A percentile compares a stretch with the other conserved stretches of the same genome.
Evolutionary conservation across 2,888 invertebrate genomes (phyloP).

Genomic region (Amphipoea lucens): DNA sequence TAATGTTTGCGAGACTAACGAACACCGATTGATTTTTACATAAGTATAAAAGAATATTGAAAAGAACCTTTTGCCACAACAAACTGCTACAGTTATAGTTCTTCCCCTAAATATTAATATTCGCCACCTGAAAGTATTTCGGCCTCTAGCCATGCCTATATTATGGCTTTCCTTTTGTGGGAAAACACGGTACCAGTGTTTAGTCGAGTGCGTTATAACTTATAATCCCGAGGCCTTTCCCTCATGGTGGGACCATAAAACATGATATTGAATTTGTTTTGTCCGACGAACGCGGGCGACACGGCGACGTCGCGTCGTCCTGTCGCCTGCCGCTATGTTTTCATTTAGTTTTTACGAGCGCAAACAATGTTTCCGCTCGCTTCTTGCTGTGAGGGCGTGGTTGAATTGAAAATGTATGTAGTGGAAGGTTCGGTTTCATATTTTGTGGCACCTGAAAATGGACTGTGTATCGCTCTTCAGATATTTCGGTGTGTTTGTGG

Average conservation of each 20-base stretch:
- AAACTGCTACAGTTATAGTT: not conserved
- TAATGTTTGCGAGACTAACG: not conserved
- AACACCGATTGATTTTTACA: too few relatives aligned
- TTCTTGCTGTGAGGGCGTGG: constrained; percentile 65
- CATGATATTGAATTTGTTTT: constrained; percentile 73
- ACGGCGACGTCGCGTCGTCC: constrained; percentile 67
- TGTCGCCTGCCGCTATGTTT: constrained; percentile 70
- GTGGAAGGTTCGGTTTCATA: constrained; percentile 43
- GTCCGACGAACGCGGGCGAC: constrained; percentile 65
- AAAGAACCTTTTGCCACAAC: not conserved
- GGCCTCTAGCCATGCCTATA: not conserved
- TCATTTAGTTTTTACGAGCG: constrained; percentile 82
- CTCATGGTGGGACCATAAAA: constrained; percentile 59
- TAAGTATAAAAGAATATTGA: not conserved
- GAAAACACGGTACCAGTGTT: constrained; percentile 30
- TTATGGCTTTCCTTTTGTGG: not conserved
- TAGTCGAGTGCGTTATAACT: constrained; percentile 43
- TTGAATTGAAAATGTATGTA: constrained; percentile 57
- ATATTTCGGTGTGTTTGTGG: not conserved
- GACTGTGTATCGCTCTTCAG: not conserved
- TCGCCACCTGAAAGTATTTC: not conserved
- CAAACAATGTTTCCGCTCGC: constrained; percentile 72
- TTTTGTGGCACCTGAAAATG: constrained; percentile 43
- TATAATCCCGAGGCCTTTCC: constrained; percentile 45
- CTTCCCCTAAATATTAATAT: not conserved